Evolutionary conservation across 1,140 invertebrate species (phyloP).

Genomic region (Drosophila triauraria): DNA sequence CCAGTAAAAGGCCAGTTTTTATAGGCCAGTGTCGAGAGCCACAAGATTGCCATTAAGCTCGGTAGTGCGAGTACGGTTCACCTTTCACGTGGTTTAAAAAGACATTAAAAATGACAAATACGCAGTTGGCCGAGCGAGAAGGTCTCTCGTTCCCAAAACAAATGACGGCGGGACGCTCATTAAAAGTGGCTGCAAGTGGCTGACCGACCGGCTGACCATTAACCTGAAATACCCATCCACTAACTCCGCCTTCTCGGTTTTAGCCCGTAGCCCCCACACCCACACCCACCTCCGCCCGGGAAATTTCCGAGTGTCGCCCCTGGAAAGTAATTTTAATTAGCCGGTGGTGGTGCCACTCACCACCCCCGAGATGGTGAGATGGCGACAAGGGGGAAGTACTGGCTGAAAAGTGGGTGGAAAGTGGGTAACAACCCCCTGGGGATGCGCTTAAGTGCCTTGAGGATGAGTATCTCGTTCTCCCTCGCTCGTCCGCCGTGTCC

Average conservation of each 20-base stretch:
- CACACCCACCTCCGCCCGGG: slow-evolving; percentile 3
- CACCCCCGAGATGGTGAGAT: slow-evolving; percentile 2
- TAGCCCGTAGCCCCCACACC: background rate
- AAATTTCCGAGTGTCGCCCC: slow-evolving; percentile 63
- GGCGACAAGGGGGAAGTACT: background rate
- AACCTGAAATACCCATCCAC: slow-evolving; percentile 23
- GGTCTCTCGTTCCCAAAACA: slow-evolving; percentile 47
- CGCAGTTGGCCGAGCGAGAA: slow-evolving; percentile 29
- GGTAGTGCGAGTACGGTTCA: slow-evolving; percentile 22
- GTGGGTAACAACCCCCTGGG: slow-evolving; percentile 56
- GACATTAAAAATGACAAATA: slow-evolving; percentile 68
- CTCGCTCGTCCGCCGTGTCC: slow-evolving; percentile 11
- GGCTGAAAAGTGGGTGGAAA: slow-evolving; percentile 18
- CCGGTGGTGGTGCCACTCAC: slow-evolving; percentile 36
- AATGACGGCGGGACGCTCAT: slow-evolving; percentile 66
- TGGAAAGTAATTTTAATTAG: slow-evolving; percentile 80
- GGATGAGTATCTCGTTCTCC: slow-evolving; percentile 17
- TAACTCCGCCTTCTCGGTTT: slow-evolving; percentile 13
- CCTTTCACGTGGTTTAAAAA: slow-evolving; percentile 73
- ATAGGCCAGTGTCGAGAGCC: slow-evolving; percentile 2
- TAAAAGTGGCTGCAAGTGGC: slow-evolving; percentile 55
- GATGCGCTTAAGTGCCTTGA: slow-evolving; percentile 73
- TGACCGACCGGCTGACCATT: slow-evolving; percentile 58
- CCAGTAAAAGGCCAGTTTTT: slow-evolving; percentile 1
- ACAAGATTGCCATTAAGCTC: slow-evolving; percentile 26